Conservation (phyloP, 2,888 invertebrate genomes). For the Nomada fucata region DNA sequence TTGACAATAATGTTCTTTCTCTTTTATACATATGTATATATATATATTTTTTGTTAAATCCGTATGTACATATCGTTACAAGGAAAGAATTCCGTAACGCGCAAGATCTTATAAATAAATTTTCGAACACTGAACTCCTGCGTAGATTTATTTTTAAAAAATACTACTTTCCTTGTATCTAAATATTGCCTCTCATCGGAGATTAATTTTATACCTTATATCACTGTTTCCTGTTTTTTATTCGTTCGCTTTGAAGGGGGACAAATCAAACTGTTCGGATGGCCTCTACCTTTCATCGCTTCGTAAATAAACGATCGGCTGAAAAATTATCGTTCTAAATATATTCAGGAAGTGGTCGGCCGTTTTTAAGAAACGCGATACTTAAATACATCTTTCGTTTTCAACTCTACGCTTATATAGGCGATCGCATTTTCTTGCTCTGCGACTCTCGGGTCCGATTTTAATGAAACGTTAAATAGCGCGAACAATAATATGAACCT, state of each 20-base stretch:
- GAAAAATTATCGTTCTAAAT: not conserved
- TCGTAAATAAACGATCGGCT: not conserved
- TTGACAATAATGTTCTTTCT: not conserved
- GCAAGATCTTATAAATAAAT: constrained; percentile 31
- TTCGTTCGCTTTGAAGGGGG: too few species aligned
- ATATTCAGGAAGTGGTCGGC: not conserved
- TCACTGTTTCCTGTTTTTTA: not conserved
- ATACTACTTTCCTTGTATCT: constrained; percentile 27
- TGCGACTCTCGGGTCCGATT: not conserved
- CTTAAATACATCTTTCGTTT: not conserved
- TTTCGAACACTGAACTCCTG: not conserved
- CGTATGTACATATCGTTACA: constrained; percentile 46
- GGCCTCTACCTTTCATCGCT: not conserved
- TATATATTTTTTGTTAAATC: constrained; percentile 13
- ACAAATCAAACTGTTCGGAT: too few species aligned
- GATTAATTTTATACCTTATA: constrained; percentile 9
- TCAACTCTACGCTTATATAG: not conserved
- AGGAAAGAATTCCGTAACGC: constrained; percentile 15
- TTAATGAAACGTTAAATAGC: not conserved
- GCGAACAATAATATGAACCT: not conserved
- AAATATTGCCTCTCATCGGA: constrained; percentile 21
- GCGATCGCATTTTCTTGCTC: not conserved
- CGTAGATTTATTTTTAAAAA: constrained; percentile 2
- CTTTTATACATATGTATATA: constrained; percentile 5
- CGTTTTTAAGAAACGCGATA: not conserved